phyloP scores from a whole-genome alignment of 1,140 invertebrate species.

The Orius laevigatus region DNA sequence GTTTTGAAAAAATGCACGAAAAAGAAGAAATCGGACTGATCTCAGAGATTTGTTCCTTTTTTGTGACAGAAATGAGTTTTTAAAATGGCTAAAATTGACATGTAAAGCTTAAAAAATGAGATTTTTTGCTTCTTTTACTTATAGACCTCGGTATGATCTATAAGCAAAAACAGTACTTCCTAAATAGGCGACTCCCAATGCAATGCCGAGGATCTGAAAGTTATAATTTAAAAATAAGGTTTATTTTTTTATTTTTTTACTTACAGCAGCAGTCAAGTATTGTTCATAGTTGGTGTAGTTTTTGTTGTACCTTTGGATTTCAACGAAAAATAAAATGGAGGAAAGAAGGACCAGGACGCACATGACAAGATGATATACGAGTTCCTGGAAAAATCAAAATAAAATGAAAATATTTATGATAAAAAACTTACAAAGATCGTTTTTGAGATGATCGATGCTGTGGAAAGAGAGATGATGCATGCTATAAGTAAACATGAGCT shows the following conservation, averaged over 20 bases:
- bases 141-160: slow-evolving; percentile 48
- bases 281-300: slow-evolving; percentile 32
- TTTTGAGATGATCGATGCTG: slow-evolving; percentile 62
- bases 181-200: slow-evolving; percentile 50
- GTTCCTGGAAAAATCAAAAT: slow-evolving; percentile 41
- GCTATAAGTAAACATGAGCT: slow-evolving; percentile 55
- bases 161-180: slow-evolving; percentile 56
- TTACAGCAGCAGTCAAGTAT: slow-evolving; percentile 47
- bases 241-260: slow-evolving; percentile 26
- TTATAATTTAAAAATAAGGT: no score
- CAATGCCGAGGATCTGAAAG: slow-evolving; percentile 50
- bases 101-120: slow-evolving; percentile 7
- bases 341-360: slow-evolving; percentile 49
- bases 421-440: slow-evolving; percentile 62
- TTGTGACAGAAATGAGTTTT: no score
- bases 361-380: slow-evolving; percentile 56
- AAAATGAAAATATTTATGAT: background rate
- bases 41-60: slow-evolving; percentile 4
- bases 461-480: slow-evolving; percentile 54
- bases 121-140: slow-evolving; percentile 22
- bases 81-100: slow-evolving; percentile 6
- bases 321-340: slow-evolving; percentile 43
- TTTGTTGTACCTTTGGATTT: slow-evolving; percentile 30
- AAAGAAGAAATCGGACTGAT: background rate
- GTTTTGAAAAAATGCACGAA: background rate